Evolutionary conservation across 2,113 vertebrate genomes (phyloP).

Genomic region (Gobiocypris rarus): DNA sequence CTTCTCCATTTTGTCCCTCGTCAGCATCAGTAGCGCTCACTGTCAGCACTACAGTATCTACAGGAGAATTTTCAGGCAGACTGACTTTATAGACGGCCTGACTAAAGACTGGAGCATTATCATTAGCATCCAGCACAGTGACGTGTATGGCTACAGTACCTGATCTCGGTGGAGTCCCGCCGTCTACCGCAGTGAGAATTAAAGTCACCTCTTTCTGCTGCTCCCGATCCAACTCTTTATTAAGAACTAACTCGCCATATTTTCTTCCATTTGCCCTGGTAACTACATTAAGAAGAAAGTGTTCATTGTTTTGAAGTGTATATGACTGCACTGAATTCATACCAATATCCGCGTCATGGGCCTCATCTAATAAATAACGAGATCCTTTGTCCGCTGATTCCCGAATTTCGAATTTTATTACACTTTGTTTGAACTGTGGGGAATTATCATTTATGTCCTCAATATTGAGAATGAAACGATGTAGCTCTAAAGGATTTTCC

Average conservation of each 20-base stretch:
- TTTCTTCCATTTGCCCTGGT: not conserved
- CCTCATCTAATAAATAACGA: constrained; percentile 63
- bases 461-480: constrained; percentile 63
- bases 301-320: not conserved
- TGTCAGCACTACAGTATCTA: constrained; percentile 7
- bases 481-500: not conserved
- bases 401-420: constrained; percentile 62
- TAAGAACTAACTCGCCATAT: not conserved
- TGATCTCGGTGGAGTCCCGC: too few relatives aligned
- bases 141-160: too few relatives aligned
- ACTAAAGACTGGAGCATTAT: not conserved
- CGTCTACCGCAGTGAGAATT: not conserved
- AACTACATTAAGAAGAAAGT: not conserved
- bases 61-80: not conserved
- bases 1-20: constrained; percentile 55
- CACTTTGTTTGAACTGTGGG: constrained; percentile 62
- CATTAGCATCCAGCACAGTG: constrained; percentile 6
- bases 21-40: constrained; percentile 9
- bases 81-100: not conserved
- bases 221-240: not conserved
- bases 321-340: not conserved
- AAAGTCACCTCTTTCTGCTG: not conserved
- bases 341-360: constrained; percentile 66
- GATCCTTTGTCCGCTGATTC: constrained; percentile 64
- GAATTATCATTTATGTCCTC: constrained; percentile 77